Base-by-base conservation (phyloP, 2,888 invertebrate species). In the Luperina nickerlii region DNA sequence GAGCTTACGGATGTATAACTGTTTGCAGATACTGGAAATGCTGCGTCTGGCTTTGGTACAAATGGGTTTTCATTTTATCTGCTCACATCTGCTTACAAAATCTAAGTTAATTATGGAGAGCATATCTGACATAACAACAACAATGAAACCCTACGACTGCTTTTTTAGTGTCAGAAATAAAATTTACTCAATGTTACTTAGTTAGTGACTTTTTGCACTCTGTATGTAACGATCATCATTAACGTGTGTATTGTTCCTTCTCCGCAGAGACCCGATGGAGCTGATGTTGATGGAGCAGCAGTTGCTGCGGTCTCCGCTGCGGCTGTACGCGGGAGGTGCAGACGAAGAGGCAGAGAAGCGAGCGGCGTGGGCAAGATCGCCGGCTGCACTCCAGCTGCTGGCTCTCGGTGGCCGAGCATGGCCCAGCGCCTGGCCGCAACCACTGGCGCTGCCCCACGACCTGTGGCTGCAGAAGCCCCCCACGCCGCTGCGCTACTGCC, bases 391-490 rank as follows among this genome's bases (percentile, higher is more conserved):
- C 90, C 97, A 93, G 89, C 92, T 93, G 89, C 94, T 94, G 89
- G 96, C 94, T 82, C 96, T 98, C 66, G 98, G 98, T 82, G 98
- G 98, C 20, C 98, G 98, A 86, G 98, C 98, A 92, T 99, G 99
- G 89, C 98, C 99, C 92, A 98, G 98, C 97, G 98, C 98, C 93
- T 99, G 92, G 93, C 98, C 98, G 91, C 99, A 99, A 94, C 98
- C 99, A 0, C 98, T 98, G 90, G 97, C 98, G 57, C 96, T 98
- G 74, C 98, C 99, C 89, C 99, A 99, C 84, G 99, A 99, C 93
- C 98, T 99, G 18, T 99, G 99, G 97, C 98, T 99, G 98, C 99
- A 99, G 97, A 99, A 99, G 94, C 98, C 98, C 1, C 97, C 97
- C 5, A 91, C 96, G 54, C 97, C 97, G 1, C 96, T 97, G 24